A percentile compares a stretch with the other conserved stretches of the same genome.
phyloP scores from a whole-genome alignment of 2,888 invertebrate genomes.

The Isotomurus palustris region DNA sequence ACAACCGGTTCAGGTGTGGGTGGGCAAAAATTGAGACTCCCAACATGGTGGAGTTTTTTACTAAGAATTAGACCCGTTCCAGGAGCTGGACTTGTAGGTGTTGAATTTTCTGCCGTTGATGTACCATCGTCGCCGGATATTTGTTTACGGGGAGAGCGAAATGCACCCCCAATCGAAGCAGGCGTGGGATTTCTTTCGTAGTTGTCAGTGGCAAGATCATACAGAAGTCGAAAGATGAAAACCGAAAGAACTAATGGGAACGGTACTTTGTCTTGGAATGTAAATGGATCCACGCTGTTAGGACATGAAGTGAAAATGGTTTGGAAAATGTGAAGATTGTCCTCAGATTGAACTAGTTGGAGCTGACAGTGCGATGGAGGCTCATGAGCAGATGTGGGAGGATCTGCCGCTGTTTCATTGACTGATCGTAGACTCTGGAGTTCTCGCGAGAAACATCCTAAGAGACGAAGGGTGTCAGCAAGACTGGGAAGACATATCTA shows the following conservation, averaged over 20 bases:
- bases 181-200: slow-evolving; percentile 60
- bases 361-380: not conserved
- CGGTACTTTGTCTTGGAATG: slow-evolving; percentile 69
- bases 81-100: slow-evolving; percentile 22
- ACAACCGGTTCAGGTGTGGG: slow-evolving; percentile 75
- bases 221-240: slow-evolving; percentile 77
- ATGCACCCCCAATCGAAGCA: slow-evolving; percentile 27
- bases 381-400: not conserved
- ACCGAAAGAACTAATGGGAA: slow-evolving; percentile 75
- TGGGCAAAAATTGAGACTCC: slow-evolving; percentile 69
- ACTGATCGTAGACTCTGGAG: slow-evolving; percentile 14
- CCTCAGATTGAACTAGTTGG: slow-evolving; percentile 11
- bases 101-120: slow-evolving; percentile 18
- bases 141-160: slow-evolving; percentile 36
- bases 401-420: not conserved
- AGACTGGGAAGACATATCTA: slow-evolving; percentile 89
- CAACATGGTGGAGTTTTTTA: slow-evolving; percentile 53
- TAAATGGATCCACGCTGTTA: slow-evolving; percentile 48
- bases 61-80: not conserved
- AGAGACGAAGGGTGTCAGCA: slow-evolving; percentile 82
- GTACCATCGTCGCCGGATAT: slow-evolving; percentile 49
- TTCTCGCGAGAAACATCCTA: slow-evolving; percentile 76
- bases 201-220: slow-evolving; percentile 91
- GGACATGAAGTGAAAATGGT: slow-evolving; percentile 35
- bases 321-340: slow-evolving; percentile 36